Evolutionary conservation across 2,797 vertebrate species (phyloP), one percentile per base, ranked within the genome.

Genomic region (Antrozous pallidus): DNA sequence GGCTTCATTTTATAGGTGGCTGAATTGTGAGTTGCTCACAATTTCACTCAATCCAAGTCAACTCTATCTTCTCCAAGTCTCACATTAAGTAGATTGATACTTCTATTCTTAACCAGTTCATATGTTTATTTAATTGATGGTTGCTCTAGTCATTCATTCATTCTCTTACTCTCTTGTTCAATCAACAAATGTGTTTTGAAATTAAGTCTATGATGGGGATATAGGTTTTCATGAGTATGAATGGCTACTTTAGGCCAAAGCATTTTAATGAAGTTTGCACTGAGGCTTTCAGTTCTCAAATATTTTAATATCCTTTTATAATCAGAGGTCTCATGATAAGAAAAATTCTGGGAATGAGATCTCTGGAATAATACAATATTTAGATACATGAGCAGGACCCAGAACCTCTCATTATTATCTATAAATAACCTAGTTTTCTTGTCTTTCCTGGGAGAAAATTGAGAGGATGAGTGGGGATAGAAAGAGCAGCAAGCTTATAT

Each of bases 221-320:
- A 79, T 88, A 73, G 70, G 70, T 96, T 93, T 90, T 56, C 40
- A 12, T 78, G 70, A 90, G 74, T 77, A 38, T 71, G 85, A 93
- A 40, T 80, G 65, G 65, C 77, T 74, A 93, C 86, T 92, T 88
- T 26, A 70, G 93, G 86, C 70, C 83, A 93, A 87, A 80, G 61
- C 65, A 77, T 17, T 84, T 84, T 94, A 83, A 94, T 93, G 70
- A 96, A 92, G 47, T 93, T 94, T 88, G 36, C 91, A 89, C 36
- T 28, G 36, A 85, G 28, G 45, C 45, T 88, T 92, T 45, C 70
- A 65, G 87, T 92, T 95, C 88, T 94, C 61, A 74, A 91, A 8
- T 75, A 85, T 96, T 97, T 91, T 87, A 92, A 63, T 94, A 79
- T 93, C 7, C 88, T 91, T 93, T 93, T 75, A 88, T 94, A 94